Evolutionary conservation across 2,113 vertebrate genomes (phyloP).

Genomic region (Silurus glanis): DNA sequence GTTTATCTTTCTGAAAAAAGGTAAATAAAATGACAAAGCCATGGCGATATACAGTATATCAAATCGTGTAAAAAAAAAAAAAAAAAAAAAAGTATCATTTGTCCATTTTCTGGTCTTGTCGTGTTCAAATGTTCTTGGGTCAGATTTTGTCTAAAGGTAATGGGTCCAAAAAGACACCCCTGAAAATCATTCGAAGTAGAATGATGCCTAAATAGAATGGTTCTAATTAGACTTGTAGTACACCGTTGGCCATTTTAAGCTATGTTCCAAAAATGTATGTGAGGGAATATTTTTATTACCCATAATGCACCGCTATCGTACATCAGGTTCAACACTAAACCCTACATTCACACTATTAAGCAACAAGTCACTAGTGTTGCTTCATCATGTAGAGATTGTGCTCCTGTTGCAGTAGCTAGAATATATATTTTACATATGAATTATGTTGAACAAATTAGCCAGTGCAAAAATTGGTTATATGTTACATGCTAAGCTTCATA

Average conservation of each 20-base stretch:
- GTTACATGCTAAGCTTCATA: background rate
- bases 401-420: background rate
- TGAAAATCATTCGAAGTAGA: background rate
- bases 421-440: background rate
- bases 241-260: background rate
- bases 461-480: background rate
- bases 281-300: slow-evolving; percentile 4
- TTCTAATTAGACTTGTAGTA: background rate
- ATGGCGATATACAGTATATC: slow-evolving; percentile 11
- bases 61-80: background rate
- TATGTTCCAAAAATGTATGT: background rate
- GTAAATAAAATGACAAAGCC: slow-evolving; percentile 31
- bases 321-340: background rate
- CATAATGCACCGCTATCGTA: background rate
- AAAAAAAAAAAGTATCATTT: background rate
- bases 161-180: background rate
- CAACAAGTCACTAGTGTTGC: background rate
- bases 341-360: background rate
- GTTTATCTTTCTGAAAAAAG: slow-evolving; percentile 17
- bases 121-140: background rate
- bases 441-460: background rate
- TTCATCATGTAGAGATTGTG: background rate
- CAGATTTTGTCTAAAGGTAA: background rate
- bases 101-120: background rate
- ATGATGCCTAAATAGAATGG: background rate